Evolutionary conservation across 1,140 invertebrate species (phyloP), one percentile per base, ranked within the genome.

Genomic region (Halictus rubicundus): DNA sequence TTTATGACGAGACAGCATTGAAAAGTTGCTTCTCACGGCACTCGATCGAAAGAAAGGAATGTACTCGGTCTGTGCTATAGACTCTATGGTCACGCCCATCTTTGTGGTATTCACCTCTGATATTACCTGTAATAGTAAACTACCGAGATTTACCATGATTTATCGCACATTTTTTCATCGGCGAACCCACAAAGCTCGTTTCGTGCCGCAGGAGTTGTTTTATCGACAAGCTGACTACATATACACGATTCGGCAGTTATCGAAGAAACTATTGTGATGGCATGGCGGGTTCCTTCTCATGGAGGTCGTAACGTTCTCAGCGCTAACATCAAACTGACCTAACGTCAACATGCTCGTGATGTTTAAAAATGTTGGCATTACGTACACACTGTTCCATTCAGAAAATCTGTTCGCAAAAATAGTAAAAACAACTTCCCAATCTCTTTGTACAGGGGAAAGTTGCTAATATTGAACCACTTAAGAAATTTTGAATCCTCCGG

Each of bases 1-100:
- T 59, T 52, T 42, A n/a, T 32, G 57, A 80, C 49, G 74, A 77
- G 65, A 77, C 42, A 46, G n/a, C 52, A 21, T 64, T 60, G 59
- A 75, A 52, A 64, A 59, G 80, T 84, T 32, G 78, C 25, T 84
- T 85, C 59, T 85, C 77, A 82, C 72, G 81, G 37, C 54, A 49
- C 16, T 80, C 42, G 39, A 68, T 49, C 46, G 37, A 74, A 81
- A 57, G 72, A 75, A 80, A 59, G 60, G 39, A 66, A 81, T 57
- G 49, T 73, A 64, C 68, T n/a, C 23, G 74, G 60, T 85, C 37
- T 46, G n/a, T n/a, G n/a, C n/a, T n/a, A n/a, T n/a, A n/a, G n/a
- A n/a, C n/a, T n/a, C n/a, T n/a, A 68, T 8, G 59, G 57, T 80
- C 78, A 85, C 81, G 57, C 75, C 80, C 52, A 68, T 75, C 60